phyloP scores from a whole-genome alignment of 2,888 invertebrate species.

The Acanthosepion pharaonis region DNA sequence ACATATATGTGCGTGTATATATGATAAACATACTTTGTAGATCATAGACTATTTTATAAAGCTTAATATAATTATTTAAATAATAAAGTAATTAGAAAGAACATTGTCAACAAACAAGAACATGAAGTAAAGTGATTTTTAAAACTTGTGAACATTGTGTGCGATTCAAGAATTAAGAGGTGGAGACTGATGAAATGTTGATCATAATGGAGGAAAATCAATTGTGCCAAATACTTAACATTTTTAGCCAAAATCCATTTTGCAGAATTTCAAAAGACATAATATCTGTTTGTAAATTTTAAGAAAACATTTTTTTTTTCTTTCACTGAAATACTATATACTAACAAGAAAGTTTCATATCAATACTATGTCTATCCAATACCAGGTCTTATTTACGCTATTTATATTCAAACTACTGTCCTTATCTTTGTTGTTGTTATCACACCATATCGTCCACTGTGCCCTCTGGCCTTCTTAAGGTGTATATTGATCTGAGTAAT shows the following conservation, averaged over 20 bases:
- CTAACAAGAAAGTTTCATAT: too few relatives aligned
- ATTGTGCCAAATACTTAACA: not conserved
- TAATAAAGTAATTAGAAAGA: not conserved
- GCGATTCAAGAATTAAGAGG: not conserved
- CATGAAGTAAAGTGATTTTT: not conserved
- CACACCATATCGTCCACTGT: too few relatives aligned
- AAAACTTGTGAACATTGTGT: slow-evolving; percentile 14
- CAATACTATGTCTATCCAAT: too few relatives aligned
- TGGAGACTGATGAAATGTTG: not conserved
- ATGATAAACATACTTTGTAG: not conserved
- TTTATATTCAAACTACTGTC: too few relatives aligned
- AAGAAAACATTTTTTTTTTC: too few relatives aligned
- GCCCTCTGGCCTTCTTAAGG: too few relatives aligned
- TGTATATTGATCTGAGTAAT: too few relatives aligned
- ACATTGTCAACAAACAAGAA: not conserved
- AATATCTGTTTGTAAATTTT: not conserved
- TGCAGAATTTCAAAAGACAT: too few relatives aligned
- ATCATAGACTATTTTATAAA: not conserved
- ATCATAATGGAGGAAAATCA: not conserved
- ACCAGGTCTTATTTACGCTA: too few relatives aligned
- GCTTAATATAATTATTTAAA: not conserved
- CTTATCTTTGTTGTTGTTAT: too few relatives aligned
- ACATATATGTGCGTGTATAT: not conserved
- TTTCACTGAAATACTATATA: too few relatives aligned
- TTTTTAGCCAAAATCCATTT: not conserved